Conservation (phyloP, 2,113 vertebrate species). For the Coptodon bakossiorum region DNA sequence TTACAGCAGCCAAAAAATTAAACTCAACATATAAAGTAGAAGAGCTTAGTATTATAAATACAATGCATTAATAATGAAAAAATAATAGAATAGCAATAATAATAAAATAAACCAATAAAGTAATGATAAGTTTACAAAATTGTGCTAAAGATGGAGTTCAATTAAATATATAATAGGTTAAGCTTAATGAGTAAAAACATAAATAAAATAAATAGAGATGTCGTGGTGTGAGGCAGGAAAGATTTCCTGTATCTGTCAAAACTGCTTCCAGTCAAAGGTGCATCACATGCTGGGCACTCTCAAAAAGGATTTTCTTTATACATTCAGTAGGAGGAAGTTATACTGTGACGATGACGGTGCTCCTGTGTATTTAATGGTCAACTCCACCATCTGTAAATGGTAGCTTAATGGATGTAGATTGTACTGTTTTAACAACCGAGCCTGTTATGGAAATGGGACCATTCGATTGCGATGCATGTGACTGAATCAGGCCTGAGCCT, state of each 20-base stretch:
- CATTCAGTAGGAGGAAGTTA: background rate
- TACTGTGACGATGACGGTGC: background rate
- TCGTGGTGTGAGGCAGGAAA: background rate
- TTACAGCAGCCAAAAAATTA: background rate
- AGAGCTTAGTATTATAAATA: background rate
- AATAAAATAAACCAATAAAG: background rate
- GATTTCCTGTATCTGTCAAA: background rate
- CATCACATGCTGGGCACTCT: background rate
- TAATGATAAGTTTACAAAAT: background rate
- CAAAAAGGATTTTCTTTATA: background rate
- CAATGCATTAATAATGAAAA: background rate
- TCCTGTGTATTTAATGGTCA: background rate
- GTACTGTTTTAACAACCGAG: slow-evolving; percentile 37
- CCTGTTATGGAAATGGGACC: slow-evolving; percentile 21
- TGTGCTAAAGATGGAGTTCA: background rate
- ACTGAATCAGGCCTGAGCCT: slow-evolving; percentile 15
- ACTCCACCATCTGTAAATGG: slow-evolving; percentile 12
- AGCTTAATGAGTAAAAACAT: background rate
- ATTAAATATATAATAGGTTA: background rate
- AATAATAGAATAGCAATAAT: background rate
- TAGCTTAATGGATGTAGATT: background rate
- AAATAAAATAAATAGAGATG: background rate
- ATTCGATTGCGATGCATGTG: background rate
- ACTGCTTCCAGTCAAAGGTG: background rate
- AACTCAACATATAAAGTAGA: background rate